These are phyloP conservation scores for Acleris literana DNA, from an alignment of 2,888 invertebrate genomes.

Conservation along the genomic window DNA sequence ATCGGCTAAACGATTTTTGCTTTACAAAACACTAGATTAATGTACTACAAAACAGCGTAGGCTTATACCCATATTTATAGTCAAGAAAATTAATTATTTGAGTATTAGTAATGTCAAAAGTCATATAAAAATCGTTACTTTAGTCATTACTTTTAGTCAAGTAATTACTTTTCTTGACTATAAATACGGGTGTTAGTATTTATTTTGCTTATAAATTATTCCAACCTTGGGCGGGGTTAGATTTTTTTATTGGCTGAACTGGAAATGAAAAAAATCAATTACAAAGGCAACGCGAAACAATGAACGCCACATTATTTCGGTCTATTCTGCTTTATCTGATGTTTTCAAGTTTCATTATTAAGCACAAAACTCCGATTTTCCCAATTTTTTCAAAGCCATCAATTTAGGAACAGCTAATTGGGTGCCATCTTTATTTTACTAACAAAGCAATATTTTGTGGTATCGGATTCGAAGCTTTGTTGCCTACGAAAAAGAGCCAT, in stretches of 20 bases:
- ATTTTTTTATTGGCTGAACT: too few species aligned
- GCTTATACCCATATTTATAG: too few species aligned
- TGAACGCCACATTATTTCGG: neutral
- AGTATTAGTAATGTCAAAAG: too few species aligned
- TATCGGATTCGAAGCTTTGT: slow-evolving; percentile 26
- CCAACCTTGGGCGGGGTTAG: neutral
- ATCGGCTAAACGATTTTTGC: slow-evolving; percentile 59
- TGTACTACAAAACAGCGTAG: slow-evolving; percentile 40
- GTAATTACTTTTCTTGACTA: too few species aligned
- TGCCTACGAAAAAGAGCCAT: slow-evolving; percentile 28
- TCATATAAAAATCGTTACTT: too few species aligned
- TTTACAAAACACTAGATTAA: slow-evolving; percentile 57
- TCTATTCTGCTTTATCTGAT: neutral
- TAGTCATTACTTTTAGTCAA: too few species aligned
- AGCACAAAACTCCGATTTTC: slow-evolving; percentile 1
- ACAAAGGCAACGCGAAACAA: neutral
- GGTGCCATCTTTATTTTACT: slow-evolving; percentile 20
- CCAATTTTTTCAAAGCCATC: slow-evolving; percentile 11
- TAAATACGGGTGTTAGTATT: too few species aligned
- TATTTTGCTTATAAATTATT: slow-evolving; percentile 8
- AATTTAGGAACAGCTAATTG: slow-evolving; percentile 33
- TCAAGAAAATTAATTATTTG: too few species aligned
- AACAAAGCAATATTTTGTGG: slow-evolving; percentile 6
- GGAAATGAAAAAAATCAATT: too few species aligned
- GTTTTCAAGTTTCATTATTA: slow-evolving; percentile 3